Evolutionary conservation across 1,140 invertebrate species (phyloP), one percentile per base, ranked within the genome.

Genomic region (Heliothis subflexa): DNA sequence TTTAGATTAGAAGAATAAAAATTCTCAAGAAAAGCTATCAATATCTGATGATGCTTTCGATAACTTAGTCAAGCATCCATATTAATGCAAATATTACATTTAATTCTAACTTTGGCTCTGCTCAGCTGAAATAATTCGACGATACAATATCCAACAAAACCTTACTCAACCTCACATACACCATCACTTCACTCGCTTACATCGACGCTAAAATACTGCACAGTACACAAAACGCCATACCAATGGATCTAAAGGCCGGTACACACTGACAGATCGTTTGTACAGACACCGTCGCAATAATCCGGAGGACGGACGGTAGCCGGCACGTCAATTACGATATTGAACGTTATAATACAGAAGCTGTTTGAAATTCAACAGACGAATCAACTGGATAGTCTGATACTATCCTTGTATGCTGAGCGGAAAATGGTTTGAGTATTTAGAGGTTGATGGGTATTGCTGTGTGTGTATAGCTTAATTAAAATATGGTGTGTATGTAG

Each of bases 321-420:
- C 81, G 85, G 80, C 83, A 74, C 79, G 86, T 89, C 88, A 86
- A 88, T 89, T 89, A 89, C 82, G 86, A 83, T 88, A 89, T 86
- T 85, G 85, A 78, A 86, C 75, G 81, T 80, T 52, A 68, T 68
- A 83, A 73, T 82, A 54, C 49, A 57, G 16, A 70, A 47, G 14
- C 21, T 52, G 73, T 33, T 25, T 57, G 64, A 68, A 59, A 73
- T 73, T 50, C 71, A 74, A 12, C 74, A 64, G 61, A 66, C 55
- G 55, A 68, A 68, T 50, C 64, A 68, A 50, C 64, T 14, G 33
- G 21, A 47, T 47, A 64, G 64, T 68, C 64, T 50, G 61, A 49
- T 68, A 25, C 45, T 52, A 52, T 4, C 47, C 13, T 40, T 40
- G 33, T 40, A 40, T 40, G 33, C 5, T 50, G 25, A 68, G 18